A percentile compares a stretch with the other conserved stretches of the same genome.
phyloP scores from a whole-genome alignment of 2,888 invertebrate genomes.

The Mesorhabditis belari region DNA sequence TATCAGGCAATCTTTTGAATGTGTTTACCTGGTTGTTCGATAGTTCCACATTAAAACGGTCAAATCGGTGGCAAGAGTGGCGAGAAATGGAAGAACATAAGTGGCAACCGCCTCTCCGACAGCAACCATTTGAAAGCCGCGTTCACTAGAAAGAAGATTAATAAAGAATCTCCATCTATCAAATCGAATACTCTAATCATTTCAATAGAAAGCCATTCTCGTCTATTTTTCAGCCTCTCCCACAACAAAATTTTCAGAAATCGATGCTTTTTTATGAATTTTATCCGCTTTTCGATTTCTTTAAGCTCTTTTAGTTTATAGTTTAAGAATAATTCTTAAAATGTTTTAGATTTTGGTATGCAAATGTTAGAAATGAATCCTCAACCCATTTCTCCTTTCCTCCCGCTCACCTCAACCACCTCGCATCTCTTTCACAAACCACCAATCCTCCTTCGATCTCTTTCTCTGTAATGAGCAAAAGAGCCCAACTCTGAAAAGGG shows the following conservation, averaged over 20 bases:
- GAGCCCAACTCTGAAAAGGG: not conserved
- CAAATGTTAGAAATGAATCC: too few species aligned
- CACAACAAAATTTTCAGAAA: not conserved
- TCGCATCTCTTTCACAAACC: not conserved
- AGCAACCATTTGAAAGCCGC: conserved; percentile 35
- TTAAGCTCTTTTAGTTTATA: too few species aligned
- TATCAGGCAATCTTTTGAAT: too few species aligned
- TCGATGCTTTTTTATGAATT: conserved; percentile 2
- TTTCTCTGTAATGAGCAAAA: not conserved
- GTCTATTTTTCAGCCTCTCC: not conserved
- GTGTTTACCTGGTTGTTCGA: not conserved
- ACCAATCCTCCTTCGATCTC: not conserved
- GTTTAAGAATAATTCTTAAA: too few species aligned
- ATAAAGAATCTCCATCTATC: not conserved
- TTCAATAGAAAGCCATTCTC: not conserved
- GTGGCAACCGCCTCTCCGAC: conserved; percentile 36
- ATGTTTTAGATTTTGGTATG: too few species aligned
- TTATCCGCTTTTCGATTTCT: too few species aligned
- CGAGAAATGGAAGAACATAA: conserved; percentile 36
- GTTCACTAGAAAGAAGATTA: conserved; percentile 15
- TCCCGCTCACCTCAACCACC: not conserved
- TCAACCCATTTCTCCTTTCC: too few species aligned
- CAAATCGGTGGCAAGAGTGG: conserved; percentile 40
- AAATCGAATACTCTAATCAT: not conserved
- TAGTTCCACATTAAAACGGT: conserved; percentile 30